Evolutionary conservation across 2,888 invertebrate species (phyloP).

Genomic region (Horisme vitalbata): DNA sequence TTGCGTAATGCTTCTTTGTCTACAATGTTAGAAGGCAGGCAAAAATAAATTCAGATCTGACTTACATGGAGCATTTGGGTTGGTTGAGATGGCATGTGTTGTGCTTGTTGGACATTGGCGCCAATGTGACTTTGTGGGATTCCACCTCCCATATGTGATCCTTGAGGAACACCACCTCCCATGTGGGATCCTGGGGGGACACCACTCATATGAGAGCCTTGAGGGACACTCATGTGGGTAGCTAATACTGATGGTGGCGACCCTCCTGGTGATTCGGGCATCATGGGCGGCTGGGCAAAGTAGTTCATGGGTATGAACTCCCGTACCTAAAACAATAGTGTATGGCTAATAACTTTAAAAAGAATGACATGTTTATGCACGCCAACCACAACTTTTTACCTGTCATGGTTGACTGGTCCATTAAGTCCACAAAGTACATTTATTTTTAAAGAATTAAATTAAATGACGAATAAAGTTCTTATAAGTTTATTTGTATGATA

Average conservation of each 20-base stretch:
- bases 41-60: background rate
- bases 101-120: constrained; percentile 7
- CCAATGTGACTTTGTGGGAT: constrained; percentile 6
- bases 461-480: no score
- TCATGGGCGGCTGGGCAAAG: constrained; percentile 48
- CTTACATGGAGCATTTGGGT: constrained; percentile 72
- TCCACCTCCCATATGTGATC: constrained; percentile 9
- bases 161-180: constrained; percentile 4
- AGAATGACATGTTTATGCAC: no score
- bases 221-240: constrained; percentile 14
- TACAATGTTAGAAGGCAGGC: no score
- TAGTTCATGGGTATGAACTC: constrained; percentile 72
- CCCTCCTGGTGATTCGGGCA: constrained; percentile 63
- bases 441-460: no score
- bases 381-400: no score
- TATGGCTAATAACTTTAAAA: no score
- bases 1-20: no score
- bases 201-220: constrained; percentile 5
- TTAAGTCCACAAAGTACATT: no score
- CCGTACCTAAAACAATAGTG: constrained; percentile 46
- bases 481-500: no score
- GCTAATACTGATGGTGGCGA: constrained; percentile 52
- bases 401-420: no score
- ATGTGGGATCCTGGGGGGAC: constrained; percentile 1
- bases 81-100: constrained; percentile 9